A percentile compares a stretch with the other conserved stretches of the same genome.
These are phyloP conservation scores for Capreolus pygargus DNA, from an alignment of 2,113 vertebrate genomes.

Conservation along the genomic window DNA sequence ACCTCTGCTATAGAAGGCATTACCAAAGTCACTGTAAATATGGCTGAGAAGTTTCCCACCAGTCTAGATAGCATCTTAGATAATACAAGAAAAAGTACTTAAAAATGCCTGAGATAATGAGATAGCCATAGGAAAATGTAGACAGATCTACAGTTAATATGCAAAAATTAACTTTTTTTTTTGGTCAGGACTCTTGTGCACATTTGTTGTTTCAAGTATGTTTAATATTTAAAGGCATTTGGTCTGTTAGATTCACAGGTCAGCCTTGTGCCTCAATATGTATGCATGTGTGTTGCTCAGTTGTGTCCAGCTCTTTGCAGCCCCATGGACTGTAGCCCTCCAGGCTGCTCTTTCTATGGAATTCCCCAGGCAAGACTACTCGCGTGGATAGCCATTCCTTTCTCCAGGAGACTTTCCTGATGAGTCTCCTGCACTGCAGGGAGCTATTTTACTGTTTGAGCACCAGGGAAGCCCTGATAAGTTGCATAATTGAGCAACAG, in stretches of 20 bases:
- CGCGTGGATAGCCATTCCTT: background rate
- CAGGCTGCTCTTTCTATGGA: background rate
- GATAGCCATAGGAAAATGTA: background rate
- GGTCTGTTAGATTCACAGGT: background rate
- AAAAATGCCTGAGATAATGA: background rate
- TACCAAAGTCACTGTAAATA: background rate
- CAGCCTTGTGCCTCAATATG: background rate
- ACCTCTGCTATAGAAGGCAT: background rate
- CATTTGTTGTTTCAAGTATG: background rate
- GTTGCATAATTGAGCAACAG: background rate
- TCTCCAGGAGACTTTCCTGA: background rate
- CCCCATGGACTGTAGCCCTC: background rate
- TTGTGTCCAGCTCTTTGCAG: background rate
- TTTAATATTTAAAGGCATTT: constrained; percentile 23
- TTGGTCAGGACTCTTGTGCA: background rate
- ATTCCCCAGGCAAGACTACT: background rate
- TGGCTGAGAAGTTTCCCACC: background rate
- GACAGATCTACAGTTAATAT: background rate
- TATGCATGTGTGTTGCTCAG: background rate
- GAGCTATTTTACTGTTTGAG: background rate
- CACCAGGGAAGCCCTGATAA: background rate
- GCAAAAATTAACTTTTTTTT: background rate
- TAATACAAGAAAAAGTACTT: background rate
- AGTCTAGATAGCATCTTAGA: background rate
- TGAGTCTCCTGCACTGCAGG: background rate